Conservation (phyloP, 2,113 vertebrate species). For the Micromys minutus region DNA sequence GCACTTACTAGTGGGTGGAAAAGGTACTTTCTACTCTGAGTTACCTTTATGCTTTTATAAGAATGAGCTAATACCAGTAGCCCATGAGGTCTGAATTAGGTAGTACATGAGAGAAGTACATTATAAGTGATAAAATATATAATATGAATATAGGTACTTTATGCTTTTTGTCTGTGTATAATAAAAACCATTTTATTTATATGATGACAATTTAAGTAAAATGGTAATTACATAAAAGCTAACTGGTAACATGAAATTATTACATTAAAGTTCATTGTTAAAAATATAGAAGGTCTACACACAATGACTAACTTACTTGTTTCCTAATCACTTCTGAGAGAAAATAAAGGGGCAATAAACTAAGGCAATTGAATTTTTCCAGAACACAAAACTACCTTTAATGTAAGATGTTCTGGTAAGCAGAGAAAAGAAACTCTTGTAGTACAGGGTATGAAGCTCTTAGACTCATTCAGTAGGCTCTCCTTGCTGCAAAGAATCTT, state of each 20-base stretch:
- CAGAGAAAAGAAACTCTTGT: not conserved
- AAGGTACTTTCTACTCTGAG: not conserved
- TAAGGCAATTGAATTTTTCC: constrained; percentile 8
- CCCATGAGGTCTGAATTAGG: not conserved
- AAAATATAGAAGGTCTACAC: not conserved
- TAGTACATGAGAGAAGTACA: not conserved
- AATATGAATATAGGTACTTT: not conserved
- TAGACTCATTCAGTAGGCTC: not conserved
- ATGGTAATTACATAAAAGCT: not conserved
- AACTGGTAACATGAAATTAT: constrained; percentile 27
- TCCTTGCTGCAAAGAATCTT: not conserved
- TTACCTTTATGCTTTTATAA: constrained; percentile 3
- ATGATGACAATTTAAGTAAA: constrained; percentile 44
- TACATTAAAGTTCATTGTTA: constrained; percentile 14
- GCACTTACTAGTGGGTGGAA: not conserved
- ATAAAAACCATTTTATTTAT: not conserved
- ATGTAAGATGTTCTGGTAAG: not conserved
- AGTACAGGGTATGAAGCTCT: not conserved
- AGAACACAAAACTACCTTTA: not conserved
- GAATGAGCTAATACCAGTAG: not conserved
- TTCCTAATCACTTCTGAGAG: constrained; percentile 1
- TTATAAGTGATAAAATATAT: not conserved
- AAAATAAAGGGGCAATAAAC: not conserved
- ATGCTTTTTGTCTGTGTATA: not conserved
- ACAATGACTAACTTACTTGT: not conserved